Base-by-base conservation (phyloP, 2,888 invertebrate genomes). In the Dasypolia templi region DNA sequence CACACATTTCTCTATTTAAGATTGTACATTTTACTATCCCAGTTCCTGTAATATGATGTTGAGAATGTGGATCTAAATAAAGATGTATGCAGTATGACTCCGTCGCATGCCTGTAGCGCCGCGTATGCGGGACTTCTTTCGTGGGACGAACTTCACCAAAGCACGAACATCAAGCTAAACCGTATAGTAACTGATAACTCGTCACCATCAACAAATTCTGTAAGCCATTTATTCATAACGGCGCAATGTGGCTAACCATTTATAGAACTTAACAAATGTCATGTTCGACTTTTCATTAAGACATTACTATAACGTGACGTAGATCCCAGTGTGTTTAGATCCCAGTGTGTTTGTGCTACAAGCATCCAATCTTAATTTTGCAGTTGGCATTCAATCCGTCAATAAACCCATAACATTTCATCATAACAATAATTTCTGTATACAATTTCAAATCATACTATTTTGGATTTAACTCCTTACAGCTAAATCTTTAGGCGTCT, bases 401-500 rank as follows among this genome's bases (percentile, higher is more conserved):
- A 32, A 42, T 53, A 49, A 42, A 61, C n/a, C 46, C 14, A 26
- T 44, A 9, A n/a, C 14, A 74, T 35, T 11, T 32, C 26, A 59
- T 22, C 26, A 66, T 81, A 81, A 76, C 44, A 72, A 76, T 61
- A 69, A 73, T 63, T 65, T 74, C 74, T 76, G 74, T 84, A 75
- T 59, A 78, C 67, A 80, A 72, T 64, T 74, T 75, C 56, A 75
- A 71, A 55, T 67, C 44, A 67, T 75, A 69, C 59, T 73, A 58
- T 68, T 73, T 77, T 75, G 69, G 56, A 77, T 72, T 69, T 49
- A 3, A 59, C 68, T 55, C 44, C 81, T 84, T 84, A 81, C 42
- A 82, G 56, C 75, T 81, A 68, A 69, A 66, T 77, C 22, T 59
- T 79, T 82, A 86, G 77, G 76, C 74, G 39, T 75, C 63, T 72